Evolutionary conservation across 2,888 invertebrate species (phyloP).

Genomic region (Plagodis dolabraria): DNA sequence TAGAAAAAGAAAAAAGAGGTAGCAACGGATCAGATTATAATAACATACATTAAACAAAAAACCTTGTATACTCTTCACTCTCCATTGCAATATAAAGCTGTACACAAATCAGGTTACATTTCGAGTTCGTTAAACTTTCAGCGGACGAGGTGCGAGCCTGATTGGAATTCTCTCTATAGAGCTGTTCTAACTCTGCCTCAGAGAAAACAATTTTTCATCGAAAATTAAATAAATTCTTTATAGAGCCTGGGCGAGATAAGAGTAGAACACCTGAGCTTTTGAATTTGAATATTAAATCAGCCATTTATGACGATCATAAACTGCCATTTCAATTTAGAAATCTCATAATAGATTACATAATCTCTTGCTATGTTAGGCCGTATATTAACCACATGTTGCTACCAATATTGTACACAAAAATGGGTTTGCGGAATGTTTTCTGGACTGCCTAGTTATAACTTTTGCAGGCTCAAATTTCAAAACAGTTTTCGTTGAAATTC

Average conservation of each 20-base stretch:
- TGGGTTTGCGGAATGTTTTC: too few relatives aligned
- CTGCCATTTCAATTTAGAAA: neutral
- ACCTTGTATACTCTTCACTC: conserved; percentile 35
- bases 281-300: neutral
- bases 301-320: neutral
- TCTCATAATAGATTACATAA: too few relatives aligned
- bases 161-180: conserved; percentile 57
- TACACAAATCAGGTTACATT: conserved; percentile 67
- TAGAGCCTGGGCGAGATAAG: conserved; percentile 6
- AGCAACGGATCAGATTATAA: too few relatives aligned
- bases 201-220: conserved; percentile 33
- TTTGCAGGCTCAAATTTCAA: too few relatives aligned
- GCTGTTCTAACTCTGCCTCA: conserved; percentile 40
- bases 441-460: too few relatives aligned
- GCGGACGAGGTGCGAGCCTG: conserved; percentile 50
- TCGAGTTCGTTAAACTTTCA: conserved; percentile 72
- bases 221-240: conserved; percentile 32
- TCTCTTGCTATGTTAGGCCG: too few relatives aligned
- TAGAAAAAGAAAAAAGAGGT: too few relatives aligned
- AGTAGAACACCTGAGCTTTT: neutral
- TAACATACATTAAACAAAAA: too few relatives aligned
- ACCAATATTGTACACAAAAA: too few relatives aligned
- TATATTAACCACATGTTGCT: too few relatives aligned
- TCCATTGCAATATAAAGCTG: conserved; percentile 49
- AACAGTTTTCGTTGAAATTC: too few relatives aligned